A percentile compares a stretch with the other conserved stretches of the same genome.
Evolutionary conservation across 2,888 invertebrate species (phyloP).

Genomic region (Zaprionus lineosus): DNA sequence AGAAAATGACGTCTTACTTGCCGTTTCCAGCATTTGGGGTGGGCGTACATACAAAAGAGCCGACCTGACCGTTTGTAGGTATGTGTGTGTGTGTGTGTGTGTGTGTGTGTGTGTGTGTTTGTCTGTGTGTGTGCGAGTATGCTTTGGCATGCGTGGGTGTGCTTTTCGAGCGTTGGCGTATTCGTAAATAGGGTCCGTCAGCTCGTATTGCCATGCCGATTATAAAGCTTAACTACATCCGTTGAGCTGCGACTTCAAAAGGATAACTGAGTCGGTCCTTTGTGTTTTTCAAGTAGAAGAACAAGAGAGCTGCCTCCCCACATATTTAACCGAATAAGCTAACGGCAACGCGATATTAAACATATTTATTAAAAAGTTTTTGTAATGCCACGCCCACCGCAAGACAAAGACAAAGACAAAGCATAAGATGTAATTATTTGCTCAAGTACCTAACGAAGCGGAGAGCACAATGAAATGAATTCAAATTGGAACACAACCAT

Average conservation of each 20-base stretch:
- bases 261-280: slow-evolving; percentile 44
- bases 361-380: too few relatives aligned
- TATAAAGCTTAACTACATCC: slow-evolving; percentile 31
- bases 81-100: neutral
- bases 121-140: too few relatives aligned
- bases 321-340: too few relatives aligned
- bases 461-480: too few relatives aligned
- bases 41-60: slow-evolving; percentile 9
- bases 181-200: slow-evolving; percentile 6
- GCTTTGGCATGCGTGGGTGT: neutral
- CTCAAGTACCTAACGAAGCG: too few relatives aligned
- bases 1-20: slow-evolving; percentile 40
- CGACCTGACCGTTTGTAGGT: slow-evolving; percentile 19
- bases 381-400: too few relatives aligned
- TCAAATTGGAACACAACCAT: too few relatives aligned
- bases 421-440: too few relatives aligned
- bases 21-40: slow-evolving; percentile 9
- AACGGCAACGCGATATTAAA: too few relatives aligned
- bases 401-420: too few relatives aligned
- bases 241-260: slow-evolving; percentile 13
- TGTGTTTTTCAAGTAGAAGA: slow-evolving; percentile 18
- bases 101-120: neutral
- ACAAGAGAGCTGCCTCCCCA: slow-evolving; percentile 1
- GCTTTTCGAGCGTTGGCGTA: too few relatives aligned
- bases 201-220: slow-evolving; percentile 18